Evolutionary conservation across 2,113 vertebrate species (phyloP).

Genomic region (Chrysochloris asiatica): DNA sequence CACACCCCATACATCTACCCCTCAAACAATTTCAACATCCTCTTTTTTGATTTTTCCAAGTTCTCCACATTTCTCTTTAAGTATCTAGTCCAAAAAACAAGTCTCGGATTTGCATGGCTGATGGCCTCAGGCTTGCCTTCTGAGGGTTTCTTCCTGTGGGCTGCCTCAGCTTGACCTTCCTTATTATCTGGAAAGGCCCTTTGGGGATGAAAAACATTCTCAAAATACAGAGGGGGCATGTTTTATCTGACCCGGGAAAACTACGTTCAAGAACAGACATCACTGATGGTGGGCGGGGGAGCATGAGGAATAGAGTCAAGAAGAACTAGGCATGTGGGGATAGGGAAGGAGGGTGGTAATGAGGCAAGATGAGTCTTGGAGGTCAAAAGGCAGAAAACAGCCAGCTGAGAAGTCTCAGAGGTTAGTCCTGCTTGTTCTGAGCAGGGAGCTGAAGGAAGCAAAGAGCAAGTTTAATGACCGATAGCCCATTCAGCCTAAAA

Average conservation of each 20-base stretch:
- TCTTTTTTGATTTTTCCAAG: constrained; percentile 33
- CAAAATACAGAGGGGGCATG: constrained; percentile 22
- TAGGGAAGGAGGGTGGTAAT: neutral
- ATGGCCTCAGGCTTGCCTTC: constrained; percentile 9
- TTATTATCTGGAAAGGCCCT: constrained; percentile 48
- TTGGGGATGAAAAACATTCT: constrained; percentile 44
- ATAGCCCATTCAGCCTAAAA: neutral
- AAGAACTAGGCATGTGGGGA: neutral
- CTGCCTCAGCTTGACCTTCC: neutral
- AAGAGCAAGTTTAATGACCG: neutral
- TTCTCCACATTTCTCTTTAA: constrained; percentile 53
- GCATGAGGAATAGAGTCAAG: neutral
- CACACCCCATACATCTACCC: neutral
- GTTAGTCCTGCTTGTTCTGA: neutral
- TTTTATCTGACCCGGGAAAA: constrained; percentile 44
- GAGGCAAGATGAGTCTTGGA: neutral
- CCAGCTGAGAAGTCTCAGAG: neutral
- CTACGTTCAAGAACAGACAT: neutral
- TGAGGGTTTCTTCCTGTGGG: constrained; percentile 34
- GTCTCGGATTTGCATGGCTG: neutral
- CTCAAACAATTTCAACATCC: constrained; percentile 23
- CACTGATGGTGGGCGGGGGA: neutral
- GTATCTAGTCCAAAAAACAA: neutral
- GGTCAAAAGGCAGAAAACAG: neutral
- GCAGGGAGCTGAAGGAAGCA: neutral